phyloP scores from a whole-genome alignment of 2,888 invertebrate genomes.

The Acleris holmiana region DNA sequence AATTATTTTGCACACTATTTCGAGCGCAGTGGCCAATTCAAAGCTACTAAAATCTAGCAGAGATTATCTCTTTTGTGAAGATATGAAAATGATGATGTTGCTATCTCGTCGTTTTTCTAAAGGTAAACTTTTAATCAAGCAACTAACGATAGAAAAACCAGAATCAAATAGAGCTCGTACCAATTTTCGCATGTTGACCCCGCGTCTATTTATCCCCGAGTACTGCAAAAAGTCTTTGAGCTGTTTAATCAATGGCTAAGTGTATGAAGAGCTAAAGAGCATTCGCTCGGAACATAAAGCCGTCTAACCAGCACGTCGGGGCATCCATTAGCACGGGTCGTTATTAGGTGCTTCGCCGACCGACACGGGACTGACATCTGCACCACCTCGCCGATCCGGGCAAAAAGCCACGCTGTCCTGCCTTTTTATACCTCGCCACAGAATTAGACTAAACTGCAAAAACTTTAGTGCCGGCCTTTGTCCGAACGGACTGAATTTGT shows the following conservation, averaged over 20 bases:
- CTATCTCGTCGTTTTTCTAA: no score
- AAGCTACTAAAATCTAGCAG: no score
- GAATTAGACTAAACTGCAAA: conserved; percentile 16
- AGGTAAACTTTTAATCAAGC: no score
- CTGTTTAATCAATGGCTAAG: conserved; percentile 36
- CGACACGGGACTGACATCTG: conserved; percentile 59
- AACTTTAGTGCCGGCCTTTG: conserved; percentile 2
- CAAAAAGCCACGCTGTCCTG: conserved; percentile 42
- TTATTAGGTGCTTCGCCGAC: conserved; percentile 55
- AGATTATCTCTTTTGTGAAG: no score
- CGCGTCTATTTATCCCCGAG: no score
- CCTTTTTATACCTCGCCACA: conserved; percentile 24
- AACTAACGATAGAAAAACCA: no score
- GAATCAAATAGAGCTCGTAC: no score
- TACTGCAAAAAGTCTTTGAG: conserved; percentile 20
- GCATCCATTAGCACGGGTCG: conserved; percentile 65
- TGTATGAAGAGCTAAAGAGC: conserved; percentile 35
- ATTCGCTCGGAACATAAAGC: conserved; percentile 35
- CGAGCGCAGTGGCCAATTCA: background rate
- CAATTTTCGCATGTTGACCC: no score
- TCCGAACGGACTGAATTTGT: background rate
- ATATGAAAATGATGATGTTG: no score
- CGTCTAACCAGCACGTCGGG: conserved; percentile 44
- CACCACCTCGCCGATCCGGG: conserved; percentile 51
- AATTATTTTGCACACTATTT: conserved; percentile 2